Evolutionary conservation across 2,113 vertebrate species (phyloP).

Genomic region (Eonycteris spelaea): DNA sequence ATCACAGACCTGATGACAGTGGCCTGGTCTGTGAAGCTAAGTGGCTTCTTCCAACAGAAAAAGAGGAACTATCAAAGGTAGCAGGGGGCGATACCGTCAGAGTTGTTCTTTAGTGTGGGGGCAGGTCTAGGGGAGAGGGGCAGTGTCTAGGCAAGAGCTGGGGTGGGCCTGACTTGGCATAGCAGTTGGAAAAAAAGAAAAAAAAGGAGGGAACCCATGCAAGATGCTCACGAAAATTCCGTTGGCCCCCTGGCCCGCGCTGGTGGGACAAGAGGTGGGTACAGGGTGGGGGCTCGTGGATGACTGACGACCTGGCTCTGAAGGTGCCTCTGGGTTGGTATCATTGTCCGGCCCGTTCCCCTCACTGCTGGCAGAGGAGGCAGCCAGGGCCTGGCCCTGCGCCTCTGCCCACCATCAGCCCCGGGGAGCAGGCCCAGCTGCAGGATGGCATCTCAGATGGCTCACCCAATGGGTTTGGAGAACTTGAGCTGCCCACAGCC

Average conservation of each 20-base stretch:
- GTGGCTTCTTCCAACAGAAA: background rate
- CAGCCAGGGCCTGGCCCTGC: background rate
- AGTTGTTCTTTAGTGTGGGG: background rate
- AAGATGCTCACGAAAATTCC: background rate
- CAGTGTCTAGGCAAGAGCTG: background rate
- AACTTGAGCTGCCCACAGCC: background rate
- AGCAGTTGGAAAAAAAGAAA: background rate
- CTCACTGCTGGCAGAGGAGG: background rate
- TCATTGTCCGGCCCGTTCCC: background rate
- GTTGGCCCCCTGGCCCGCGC: background rate
- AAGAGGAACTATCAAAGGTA: background rate
- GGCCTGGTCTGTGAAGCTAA: background rate
- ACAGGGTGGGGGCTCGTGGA: no score
- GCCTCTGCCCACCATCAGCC: background rate
- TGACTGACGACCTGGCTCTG: background rate
- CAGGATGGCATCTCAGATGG: background rate
- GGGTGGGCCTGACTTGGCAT: background rate
- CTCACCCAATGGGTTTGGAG: background rate
- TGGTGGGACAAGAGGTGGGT: rapidly evolving
- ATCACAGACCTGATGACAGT: background rate
- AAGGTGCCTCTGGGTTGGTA: background rate
- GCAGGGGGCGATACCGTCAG: rapidly evolving
- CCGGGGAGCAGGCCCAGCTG: no score
- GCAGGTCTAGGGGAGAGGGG: background rate
- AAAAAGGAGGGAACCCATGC: background rate